Base-by-base conservation (phyloP, 2,888 invertebrate genomes). In the Cremastinae sp. region DNA sequence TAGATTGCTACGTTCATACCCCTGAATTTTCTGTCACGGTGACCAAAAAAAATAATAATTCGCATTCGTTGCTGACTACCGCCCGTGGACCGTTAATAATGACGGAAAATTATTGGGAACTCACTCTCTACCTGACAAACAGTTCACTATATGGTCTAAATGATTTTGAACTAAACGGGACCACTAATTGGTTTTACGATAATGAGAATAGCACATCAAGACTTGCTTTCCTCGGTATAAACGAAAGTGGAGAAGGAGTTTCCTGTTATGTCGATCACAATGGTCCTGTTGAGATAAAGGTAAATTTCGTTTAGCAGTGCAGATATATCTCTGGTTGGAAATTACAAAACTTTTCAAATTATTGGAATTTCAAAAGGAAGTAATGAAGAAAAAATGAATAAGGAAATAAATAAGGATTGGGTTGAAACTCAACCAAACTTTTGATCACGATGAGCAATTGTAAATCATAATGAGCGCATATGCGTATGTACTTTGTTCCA, bases 91-190 rank as follows among this genome's bases (percentile, higher is more conserved):
- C 94, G 0, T 78, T 93, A 0, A 92, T 94, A 73, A 91, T 92
- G 1, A 92, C 93, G 0, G 87, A 92, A 18, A 89, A 91, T 49
- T 93, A 93, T 80, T 93, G 93, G 92, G 93, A 93, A 85, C 90
- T 93, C 82, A 90, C 91, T 0, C 90, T 94, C 14, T 90, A 90
- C 78, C 80, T 93, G 35, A 92, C 92, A 0, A 89, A 91, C 16
- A 90, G 91, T 66, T 86, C 90, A 0, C 89, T 93, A 82, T 93
- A 91, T 75, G 94, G 93, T 0, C 86, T 94, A 1, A 93, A 92
- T 16, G 90, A 91, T 81, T 88, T 92, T 66, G 90, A 91, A 10
- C 79, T 92, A 0, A 87, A 78, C 41, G 83, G 83, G 1, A 82
- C 80, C 1, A 78, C 64, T 16, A 80, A 82, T 79, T 83, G 78